Evolutionary conservation across 1,140 invertebrate species (phyloP).

Genomic region (Drosophila sp.): DNA sequence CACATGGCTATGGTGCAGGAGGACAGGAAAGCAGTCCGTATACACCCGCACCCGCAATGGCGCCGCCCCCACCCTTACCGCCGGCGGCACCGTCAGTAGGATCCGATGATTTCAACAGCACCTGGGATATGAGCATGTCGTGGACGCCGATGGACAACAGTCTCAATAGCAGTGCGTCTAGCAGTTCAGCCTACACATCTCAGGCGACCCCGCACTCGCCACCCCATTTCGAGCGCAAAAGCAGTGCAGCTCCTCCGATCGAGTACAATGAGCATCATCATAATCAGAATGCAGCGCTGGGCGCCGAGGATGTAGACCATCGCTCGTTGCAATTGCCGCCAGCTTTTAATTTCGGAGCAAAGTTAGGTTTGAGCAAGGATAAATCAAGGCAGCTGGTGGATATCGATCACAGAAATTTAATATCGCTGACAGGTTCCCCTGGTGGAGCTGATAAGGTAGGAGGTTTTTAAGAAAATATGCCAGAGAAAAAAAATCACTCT

Average conservation of each 20-base stretch:
- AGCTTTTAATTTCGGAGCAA: conserved; percentile 66
- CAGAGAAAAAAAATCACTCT: too few species aligned
- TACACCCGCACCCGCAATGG: conserved; percentile 80
- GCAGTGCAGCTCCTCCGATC: conserved; percentile 83
- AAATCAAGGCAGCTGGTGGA: conserved; percentile 84
- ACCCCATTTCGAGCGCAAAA: conserved; percentile 86
- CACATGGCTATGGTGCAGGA: conserved; percentile 44
- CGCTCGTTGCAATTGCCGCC: conserved; percentile 72
- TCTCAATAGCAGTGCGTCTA: conserved; percentile 63
- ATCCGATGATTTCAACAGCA: conserved; percentile 67
- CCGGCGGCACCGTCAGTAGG: conserved; percentile 63
- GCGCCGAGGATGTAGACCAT: conserved; percentile 86
- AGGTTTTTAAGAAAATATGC: neutral
- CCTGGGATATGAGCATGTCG: conserved; percentile 79
- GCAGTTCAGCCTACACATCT: conserved; percentile 60
- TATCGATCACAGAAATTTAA: conserved; percentile 93
- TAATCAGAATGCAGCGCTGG: conserved; percentile 68
- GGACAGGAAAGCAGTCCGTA: conserved; percentile 53
- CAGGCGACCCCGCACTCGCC: conserved; percentile 86
- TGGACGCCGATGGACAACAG: conserved; percentile 75
- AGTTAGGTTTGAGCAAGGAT: conserved; percentile 71
- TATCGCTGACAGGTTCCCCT: conserved; percentile 90
- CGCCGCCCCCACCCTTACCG: conserved; percentile 85
- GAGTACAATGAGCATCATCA: conserved; percentile 84
- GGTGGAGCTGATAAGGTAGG: conserved; percentile 83